These are phyloP conservation scores for Tanytarsus gracilentus DNA, from an alignment of 2,888 invertebrate species.

Conservation along the genomic window DNA sequence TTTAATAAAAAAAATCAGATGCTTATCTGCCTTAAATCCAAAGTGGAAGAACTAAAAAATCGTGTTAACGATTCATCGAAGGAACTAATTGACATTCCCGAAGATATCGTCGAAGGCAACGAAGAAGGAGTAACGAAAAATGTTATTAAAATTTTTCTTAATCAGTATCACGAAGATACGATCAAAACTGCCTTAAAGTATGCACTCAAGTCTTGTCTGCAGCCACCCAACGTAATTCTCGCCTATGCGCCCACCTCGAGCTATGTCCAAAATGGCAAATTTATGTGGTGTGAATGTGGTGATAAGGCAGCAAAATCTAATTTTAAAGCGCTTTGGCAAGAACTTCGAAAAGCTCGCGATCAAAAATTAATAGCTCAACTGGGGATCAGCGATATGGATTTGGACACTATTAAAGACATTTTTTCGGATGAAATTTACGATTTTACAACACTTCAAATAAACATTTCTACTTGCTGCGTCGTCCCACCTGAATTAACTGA, in stretches of 20 bases:
- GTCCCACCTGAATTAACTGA: slow-evolving; percentile 83
- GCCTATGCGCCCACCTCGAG: slow-evolving; percentile 54
- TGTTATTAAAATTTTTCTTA: slow-evolving; percentile 78
- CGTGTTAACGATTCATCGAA: neutral
- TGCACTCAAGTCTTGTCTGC: slow-evolving; percentile 59
- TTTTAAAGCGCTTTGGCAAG: slow-evolving; percentile 24
- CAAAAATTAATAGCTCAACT: slow-evolving; percentile 48
- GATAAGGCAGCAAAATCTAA: slow-evolving; percentile 32
- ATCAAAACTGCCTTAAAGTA: slow-evolving; percentile 64
- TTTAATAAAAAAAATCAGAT: neutral
- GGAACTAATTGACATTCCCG: neutral
- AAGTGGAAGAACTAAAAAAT: neutral
- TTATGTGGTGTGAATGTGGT: slow-evolving; percentile 35
- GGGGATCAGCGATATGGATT: slow-evolving; percentile 86
- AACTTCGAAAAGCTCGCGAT: slow-evolving; percentile 35
- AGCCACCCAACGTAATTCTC: slow-evolving; percentile 74
- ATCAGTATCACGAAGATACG: slow-evolving; percentile 54
- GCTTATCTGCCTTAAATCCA: slow-evolving; percentile 5
- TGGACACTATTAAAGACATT: slow-evolving; percentile 63
- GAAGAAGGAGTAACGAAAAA: slow-evolving; percentile 70
- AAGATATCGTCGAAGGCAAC: slow-evolving; percentile 55
- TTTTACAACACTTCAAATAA: slow-evolving; percentile 86
- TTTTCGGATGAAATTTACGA: slow-evolving; percentile 69
- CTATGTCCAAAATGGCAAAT: slow-evolving; percentile 12
- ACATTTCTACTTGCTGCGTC: slow-evolving; percentile 84